A percentile compares a stretch with the other conserved stretches of the same genome.
phyloP scores from a whole-genome alignment of 2,888 invertebrate genomes.

The Temnothorax ravouxi region DNA sequence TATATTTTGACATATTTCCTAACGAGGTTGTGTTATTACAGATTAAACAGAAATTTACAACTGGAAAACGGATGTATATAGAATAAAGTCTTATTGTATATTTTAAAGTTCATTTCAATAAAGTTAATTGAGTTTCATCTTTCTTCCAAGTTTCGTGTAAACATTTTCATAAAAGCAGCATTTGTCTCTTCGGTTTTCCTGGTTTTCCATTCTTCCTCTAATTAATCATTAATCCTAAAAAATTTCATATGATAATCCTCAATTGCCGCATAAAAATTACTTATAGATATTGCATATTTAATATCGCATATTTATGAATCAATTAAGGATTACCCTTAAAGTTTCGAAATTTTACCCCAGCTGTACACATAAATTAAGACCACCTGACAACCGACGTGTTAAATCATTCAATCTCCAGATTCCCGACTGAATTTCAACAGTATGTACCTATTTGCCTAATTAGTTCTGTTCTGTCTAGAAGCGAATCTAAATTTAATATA shows the following conservation, averaged over 20 bases:
- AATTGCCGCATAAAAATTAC: not conserved
- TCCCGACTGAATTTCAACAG: not conserved
- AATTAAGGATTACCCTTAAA: not conserved
- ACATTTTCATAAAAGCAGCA: not conserved
- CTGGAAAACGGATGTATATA: not conserved
- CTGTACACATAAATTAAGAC: not conserved
- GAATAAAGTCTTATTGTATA: not conserved
- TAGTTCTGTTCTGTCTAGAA: not conserved
- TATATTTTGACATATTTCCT: slow-evolving; percentile 8
- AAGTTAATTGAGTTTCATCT: slow-evolving; percentile 7
- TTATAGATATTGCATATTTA: not conserved
- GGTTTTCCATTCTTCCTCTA: not conserved
- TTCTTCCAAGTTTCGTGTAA: not conserved
- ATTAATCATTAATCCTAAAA: not conserved
- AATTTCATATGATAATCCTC: not conserved
- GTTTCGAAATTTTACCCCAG: not conserved
- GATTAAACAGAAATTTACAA: slow-evolving; percentile 13
- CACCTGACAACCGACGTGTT: not conserved
- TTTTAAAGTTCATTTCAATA: not conserved
- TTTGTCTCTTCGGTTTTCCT: not conserved
- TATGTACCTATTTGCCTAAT: slow-evolving; percentile 22
- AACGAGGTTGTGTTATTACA: slow-evolving; percentile 17
- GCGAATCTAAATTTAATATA: not conserved
- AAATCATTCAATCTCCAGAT: not conserved
- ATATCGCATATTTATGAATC: not conserved